Percentiles rank a stretch among this genome's conserved stretches.
Conservation (phyloP, 2,888 invertebrate species). For the Philhelius pedissequus region DNA sequence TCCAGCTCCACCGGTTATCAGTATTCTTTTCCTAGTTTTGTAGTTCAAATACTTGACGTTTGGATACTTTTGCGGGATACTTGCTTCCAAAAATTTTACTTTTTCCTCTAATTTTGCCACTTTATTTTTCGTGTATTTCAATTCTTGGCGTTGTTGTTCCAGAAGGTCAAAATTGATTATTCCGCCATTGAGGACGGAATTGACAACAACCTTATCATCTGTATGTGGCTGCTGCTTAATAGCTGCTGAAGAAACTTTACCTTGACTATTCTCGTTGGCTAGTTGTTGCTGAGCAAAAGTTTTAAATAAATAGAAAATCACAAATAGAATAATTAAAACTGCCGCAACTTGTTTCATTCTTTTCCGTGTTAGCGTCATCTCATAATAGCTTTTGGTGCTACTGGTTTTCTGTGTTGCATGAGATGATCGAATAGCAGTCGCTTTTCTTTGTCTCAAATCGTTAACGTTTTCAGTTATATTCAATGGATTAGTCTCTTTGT, state of each 20-base stretch:
- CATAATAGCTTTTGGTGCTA: constrained; percentile 53
- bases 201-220: background rate
- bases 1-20: constrained; percentile 98
- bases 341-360: constrained; percentile 73
- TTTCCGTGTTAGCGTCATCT: constrained; percentile 72
- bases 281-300: constrained; percentile 58
- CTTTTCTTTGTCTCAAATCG: constrained; percentile 52
- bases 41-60: constrained; percentile 95
- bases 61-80: constrained; percentile 91
- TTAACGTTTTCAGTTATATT: background rate
- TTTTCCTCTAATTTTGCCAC: constrained; percentile 86
- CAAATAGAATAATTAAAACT: constrained; percentile 68
- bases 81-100: constrained; percentile 85
- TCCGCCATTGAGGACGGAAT: background rate
- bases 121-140: constrained; percentile 83
- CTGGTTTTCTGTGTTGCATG: constrained; percentile 23
- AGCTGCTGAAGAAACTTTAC: background rate
- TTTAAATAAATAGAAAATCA: constrained; percentile 72
- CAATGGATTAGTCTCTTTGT: background rate
- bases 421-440: constrained; percentile 14
- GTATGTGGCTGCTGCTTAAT: background rate
- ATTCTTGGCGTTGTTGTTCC: constrained; percentile 76
- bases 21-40: constrained; percentile 93
- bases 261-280: background rate
- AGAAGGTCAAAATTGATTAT: constrained; percentile 58